Evolutionary conservation across 2,797 vertebrate species (phyloP).

Genomic region (Hydrophis major): DNA sequence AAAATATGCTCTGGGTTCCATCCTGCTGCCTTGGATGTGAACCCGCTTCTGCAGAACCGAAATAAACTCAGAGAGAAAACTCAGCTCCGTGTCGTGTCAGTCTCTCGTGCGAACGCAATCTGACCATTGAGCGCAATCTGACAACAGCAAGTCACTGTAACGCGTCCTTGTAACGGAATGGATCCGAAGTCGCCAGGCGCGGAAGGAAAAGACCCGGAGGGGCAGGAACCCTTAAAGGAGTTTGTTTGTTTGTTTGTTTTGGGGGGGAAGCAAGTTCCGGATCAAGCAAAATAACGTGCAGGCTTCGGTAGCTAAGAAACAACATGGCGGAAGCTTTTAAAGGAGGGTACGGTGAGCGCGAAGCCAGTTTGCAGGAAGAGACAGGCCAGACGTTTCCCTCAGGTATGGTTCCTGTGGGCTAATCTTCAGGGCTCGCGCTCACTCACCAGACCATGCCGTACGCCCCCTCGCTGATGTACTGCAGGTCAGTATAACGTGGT

Average conservation of each 20-base stretch:
- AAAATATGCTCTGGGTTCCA: no score
- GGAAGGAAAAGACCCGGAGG: no score
- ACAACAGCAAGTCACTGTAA: no score
- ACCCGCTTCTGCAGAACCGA: no score
- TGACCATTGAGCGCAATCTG: no score
- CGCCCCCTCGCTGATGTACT: slow-evolving; percentile 87
- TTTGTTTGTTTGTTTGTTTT: no score
- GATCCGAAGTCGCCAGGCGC: background rate
- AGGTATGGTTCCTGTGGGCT: background rate
- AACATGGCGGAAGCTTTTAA: slow-evolving; percentile 15
- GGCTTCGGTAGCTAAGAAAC: background rate
- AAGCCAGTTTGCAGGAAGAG: background rate
- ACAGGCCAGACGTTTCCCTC: rapidly evolving
- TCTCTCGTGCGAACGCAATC: no score
- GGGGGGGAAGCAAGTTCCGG: background rate
- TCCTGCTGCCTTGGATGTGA: no score
- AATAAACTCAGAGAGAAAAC: no score
- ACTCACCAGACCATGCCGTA: slow-evolving; percentile 91
- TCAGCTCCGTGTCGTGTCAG: no score
- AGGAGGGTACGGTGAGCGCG: background rate
- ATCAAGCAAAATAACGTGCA: no score
- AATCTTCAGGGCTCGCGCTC: slow-evolving; percentile 19
- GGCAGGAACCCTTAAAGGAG: background rate
- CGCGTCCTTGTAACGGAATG: background rate
- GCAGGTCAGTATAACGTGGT: slow-evolving; percentile 87